Percentiles rank a stretch among this genome's conserved stretches.
These are phyloP conservation scores for Saccostrea cuccullata DNA, from an alignment of 1,140 invertebrate genomes.

Conservation along the genomic window DNA sequence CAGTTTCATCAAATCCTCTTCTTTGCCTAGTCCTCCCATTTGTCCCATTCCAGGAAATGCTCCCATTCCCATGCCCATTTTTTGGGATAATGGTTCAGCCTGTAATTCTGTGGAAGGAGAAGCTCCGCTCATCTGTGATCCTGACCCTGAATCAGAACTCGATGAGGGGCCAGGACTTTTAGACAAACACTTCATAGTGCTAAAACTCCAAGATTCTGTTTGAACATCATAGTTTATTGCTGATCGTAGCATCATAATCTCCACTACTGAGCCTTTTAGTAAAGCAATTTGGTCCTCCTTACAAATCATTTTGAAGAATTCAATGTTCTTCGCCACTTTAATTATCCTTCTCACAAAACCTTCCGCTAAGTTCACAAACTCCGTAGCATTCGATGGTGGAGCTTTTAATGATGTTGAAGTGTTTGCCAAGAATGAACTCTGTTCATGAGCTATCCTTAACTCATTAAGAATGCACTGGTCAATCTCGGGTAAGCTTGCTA, in stretches of 20 bases:
- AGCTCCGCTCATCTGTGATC: not conserved
- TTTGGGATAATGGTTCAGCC: not conserved
- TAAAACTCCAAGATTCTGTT: constrained; percentile 71
- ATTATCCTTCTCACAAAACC: constrained; percentile 72
- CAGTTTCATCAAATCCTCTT: constrained; percentile 4
- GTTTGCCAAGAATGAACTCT: constrained; percentile 63
- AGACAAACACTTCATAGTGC: constrained; percentile 64
- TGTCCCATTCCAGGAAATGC: not conserved
- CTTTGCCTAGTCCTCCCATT: not conserved
- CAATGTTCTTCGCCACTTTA: constrained; percentile 73
- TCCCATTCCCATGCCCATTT: constrained; percentile 12
- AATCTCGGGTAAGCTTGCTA: constrained; percentile 51
- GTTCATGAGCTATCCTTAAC: constrained; percentile 67
- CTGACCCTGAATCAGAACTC: not conserved
- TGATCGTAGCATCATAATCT: constrained; percentile 75
- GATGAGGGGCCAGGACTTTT: not conserved
- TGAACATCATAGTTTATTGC: constrained; percentile 72
- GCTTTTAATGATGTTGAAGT: constrained; percentile 62
- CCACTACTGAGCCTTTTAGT: constrained; percentile 74
- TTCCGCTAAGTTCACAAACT: constrained; percentile 75
- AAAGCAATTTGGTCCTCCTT: constrained; percentile 75
- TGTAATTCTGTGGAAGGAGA: not conserved
- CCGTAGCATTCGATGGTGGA: constrained; percentile 66
- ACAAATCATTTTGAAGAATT: constrained; percentile 66
- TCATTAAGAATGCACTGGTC: constrained; percentile 64